Conservation (phyloP, 2,888 invertebrate genomes). For the Drosophila kokeensis region DNA sequence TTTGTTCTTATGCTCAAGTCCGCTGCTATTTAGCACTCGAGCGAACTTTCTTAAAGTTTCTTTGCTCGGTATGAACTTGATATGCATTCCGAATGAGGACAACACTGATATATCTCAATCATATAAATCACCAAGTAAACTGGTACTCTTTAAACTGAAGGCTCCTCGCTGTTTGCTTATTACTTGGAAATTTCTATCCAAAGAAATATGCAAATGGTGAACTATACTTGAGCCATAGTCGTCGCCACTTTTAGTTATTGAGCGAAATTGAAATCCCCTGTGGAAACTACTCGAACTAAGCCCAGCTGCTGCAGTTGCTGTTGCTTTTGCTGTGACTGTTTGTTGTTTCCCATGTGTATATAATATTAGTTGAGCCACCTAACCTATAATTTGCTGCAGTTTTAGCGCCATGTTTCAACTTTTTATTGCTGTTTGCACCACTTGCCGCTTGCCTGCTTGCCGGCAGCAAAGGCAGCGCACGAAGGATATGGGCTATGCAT, state of each 20-base stretch:
- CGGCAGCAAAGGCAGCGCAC: slow-evolving; percentile 20
- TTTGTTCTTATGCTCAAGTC: slow-evolving; percentile 19
- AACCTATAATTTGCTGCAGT: slow-evolving; percentile 78
- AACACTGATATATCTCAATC: neutral
- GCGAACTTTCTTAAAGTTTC: slow-evolving; percentile 15
- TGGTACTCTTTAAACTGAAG: neutral
- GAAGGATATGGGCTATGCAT: slow-evolving; percentile 11
- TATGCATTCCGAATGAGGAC: slow-evolving; percentile 15
- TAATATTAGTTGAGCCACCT: slow-evolving; percentile 63
- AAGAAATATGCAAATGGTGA: neutral
- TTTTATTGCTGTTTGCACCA: slow-evolving; percentile 51
- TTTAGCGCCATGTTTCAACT: slow-evolving; percentile 65
- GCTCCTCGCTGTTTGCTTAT: neutral
- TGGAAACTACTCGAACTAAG: slow-evolving; percentile 3
- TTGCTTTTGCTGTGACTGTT: slow-evolving; percentile 4
- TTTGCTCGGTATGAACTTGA: neutral
- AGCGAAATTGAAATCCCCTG: slow-evolving; percentile 2
- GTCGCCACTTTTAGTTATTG: neutral
- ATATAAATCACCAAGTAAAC: neutral
- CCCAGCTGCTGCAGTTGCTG: slow-evolving; percentile 4
- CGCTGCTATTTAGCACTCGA: slow-evolving; percentile 15
- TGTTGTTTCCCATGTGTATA: slow-evolving; percentile 17
- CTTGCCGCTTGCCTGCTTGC: slow-evolving; percentile 49
- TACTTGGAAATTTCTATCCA: neutral
- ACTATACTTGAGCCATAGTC: neutral